Conservation (phyloP, 2,888 invertebrate species). For the Stegophylla sp. region DNA sequence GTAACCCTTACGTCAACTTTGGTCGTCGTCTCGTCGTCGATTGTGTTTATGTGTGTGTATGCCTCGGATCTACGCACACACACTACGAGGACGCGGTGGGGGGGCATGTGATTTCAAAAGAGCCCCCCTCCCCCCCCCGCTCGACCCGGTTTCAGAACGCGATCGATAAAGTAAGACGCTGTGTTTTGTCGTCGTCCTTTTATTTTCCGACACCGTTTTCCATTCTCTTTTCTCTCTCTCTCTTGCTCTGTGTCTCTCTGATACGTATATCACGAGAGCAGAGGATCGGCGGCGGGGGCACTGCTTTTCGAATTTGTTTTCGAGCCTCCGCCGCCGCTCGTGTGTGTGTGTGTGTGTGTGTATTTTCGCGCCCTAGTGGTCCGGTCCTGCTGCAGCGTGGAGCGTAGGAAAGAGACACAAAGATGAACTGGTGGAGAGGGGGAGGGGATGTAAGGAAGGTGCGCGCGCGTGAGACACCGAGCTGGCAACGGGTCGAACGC, state of each 20-base stretch:
- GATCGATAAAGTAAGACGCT: conserved; percentile 57
- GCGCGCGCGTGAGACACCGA: background rate
- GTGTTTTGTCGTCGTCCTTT: conserved; percentile 39
- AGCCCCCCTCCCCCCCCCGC: background rate
- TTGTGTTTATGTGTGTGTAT: background rate
- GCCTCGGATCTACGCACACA: background rate
- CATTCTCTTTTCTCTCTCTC: conserved; percentile 9
- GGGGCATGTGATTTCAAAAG: conserved; percentile 55
- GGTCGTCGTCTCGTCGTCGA: background rate
- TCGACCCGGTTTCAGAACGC: conserved; percentile 29
- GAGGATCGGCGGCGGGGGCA: background rate
- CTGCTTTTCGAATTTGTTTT: conserved; percentile 31
- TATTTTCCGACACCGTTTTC: conserved; percentile 43
- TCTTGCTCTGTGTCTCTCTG: background rate
- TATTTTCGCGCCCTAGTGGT: too few relatives aligned
- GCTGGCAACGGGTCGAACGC: conserved; percentile 19
- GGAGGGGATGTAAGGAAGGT: background rate
- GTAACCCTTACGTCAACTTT: background rate
- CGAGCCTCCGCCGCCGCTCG: background rate
- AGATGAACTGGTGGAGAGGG: background rate
- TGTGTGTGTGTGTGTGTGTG: background rate
- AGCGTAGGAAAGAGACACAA: background rate
- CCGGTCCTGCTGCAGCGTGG: too few relatives aligned
- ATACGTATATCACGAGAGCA: background rate
- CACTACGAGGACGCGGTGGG: background rate